Conservation (phyloP, 2,888 invertebrate genomes). For the Nephrotoma appendiculata region DNA sequence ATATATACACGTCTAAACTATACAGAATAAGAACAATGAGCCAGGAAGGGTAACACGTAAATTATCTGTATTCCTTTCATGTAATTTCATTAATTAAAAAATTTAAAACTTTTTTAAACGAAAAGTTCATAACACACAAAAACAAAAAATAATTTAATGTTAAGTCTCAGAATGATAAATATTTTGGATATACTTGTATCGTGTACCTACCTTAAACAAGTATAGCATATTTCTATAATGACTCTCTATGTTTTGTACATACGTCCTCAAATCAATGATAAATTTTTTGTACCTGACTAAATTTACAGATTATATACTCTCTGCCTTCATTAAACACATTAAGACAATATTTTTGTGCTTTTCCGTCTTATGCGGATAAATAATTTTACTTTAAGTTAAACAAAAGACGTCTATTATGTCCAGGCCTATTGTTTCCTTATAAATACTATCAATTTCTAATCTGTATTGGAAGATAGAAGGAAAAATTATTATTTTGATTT, state of each 20-base stretch:
- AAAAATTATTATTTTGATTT: background rate
- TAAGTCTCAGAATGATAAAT: background rate
- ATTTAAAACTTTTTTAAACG: background rate
- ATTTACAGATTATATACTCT: background rate
- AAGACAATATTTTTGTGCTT: background rate
- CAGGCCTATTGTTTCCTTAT: background rate
- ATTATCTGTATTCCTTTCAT: background rate
- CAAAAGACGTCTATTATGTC: background rate
- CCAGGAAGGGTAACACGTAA: background rate
- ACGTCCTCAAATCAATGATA: background rate
- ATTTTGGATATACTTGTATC: background rate
- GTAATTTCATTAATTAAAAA: background rate
- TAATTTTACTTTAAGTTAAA: background rate
- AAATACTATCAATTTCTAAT: background rate
- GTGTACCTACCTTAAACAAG: background rate
- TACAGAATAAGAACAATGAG: background rate
- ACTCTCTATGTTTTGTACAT: background rate
- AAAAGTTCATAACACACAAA: background rate
- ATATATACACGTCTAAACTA: background rate
- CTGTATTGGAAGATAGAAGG: background rate
- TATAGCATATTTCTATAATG: background rate
- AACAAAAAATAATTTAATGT: background rate
- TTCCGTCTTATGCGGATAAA: background rate
- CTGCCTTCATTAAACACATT: background rate
- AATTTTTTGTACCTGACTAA: background rate